phyloP scores from a whole-genome alignment of 2,888 invertebrate species.

The Eupelmus urozonus region DNA sequence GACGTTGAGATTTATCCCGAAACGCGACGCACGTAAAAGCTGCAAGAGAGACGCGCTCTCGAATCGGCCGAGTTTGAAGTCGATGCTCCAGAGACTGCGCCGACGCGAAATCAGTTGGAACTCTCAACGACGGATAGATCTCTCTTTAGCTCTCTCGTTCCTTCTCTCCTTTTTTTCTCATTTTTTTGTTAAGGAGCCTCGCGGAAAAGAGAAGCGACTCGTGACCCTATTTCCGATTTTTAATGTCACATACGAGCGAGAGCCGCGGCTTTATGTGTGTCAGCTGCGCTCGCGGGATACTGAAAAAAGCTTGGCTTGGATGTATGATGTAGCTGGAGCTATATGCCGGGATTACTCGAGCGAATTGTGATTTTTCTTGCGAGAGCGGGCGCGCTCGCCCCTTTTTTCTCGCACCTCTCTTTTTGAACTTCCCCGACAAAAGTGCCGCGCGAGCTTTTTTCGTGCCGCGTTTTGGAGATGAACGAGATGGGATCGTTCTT shows the following conservation, averaged over 20 bases:
- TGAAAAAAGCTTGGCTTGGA: background rate
- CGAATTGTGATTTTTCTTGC: constrained; percentile 14
- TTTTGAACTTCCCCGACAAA: background rate
- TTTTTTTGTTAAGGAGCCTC: constrained; percentile 14
- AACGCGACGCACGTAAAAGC: background rate
- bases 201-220: background rate
- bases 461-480: background rate
- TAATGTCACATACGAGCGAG: constrained; percentile 25
- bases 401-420: background rate
- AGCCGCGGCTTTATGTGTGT: constrained; percentile 10
- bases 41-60: background rate
- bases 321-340: no score
- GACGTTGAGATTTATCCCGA: constrained; percentile 57
- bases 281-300: background rate
- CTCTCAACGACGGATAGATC: background rate
- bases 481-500: no score
- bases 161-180: background rate
- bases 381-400: no score
- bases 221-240: constrained; percentile 51
- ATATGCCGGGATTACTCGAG: background rate
- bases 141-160: background rate
- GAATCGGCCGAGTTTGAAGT: constrained; percentile 28
- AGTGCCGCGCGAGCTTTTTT: background rate
- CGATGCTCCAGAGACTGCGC: constrained; percentile 38
- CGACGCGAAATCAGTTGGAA: background rate